Base-by-base conservation (phyloP, 2,797 vertebrate genomes). In the Malacoraja senta region DNA sequence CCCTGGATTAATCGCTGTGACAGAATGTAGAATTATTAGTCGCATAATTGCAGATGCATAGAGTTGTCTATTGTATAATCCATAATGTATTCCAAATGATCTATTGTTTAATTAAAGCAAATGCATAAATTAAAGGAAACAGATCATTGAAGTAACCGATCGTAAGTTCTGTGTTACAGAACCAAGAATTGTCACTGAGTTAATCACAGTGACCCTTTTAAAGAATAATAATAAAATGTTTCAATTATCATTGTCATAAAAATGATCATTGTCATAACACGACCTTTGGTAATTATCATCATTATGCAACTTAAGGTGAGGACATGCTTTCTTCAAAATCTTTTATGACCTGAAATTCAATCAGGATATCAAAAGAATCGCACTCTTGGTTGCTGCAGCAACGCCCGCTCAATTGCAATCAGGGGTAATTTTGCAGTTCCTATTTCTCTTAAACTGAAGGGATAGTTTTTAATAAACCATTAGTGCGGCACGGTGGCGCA, bases 181-280 rank as follows among this genome's bases (percentile, higher is more conserved):
- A 21, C n/a, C 7, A 68, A 68, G 29, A 88, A 68, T 32, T 68
- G 13, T 65, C 17, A 35, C n/a, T 35, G 84, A 63, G 2, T 32
- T 88, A 88, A 68, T 88, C 61, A 35, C 17, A 0, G 1, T 68
- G 63, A 35, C 63, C n/a, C 63, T 35, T 68, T 88, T 35, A 68
- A 78, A 35, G n/a, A 35, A 65, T 88, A 35, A 88, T 88, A 17
- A 88, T 65, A 88, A 88, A 79, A 88, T 88, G 84, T 88, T 88
- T 88, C 84, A 65, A 21, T 68, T 88, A 88, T 68, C n/a, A 68
- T 68, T 68, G 21, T 35, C 77, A 78, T 88, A 68, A 88, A 88
- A 68, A 88, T 68, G 17, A 53, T 53, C 44, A 53, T 53, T 53
- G 44, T 53, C 44, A 53, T 53, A 32, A 68, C 63, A 68, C 24